Evolutionary conservation across 2,797 vertebrate species (phyloP).

Genomic region (Numenius phaeopus): DNA sequence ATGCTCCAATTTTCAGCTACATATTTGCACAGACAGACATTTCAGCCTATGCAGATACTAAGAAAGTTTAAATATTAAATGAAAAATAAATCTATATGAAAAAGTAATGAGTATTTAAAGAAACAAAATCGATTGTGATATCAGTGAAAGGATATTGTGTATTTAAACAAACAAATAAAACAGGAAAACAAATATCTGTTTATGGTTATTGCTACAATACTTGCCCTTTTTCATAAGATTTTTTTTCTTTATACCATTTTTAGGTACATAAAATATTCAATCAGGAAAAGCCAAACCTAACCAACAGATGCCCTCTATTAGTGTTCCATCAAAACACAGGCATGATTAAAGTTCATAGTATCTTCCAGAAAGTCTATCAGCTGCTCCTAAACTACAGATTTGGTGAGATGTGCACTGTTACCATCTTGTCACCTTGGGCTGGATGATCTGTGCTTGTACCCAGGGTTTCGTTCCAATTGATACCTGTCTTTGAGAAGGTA

Average conservation of each 20-base stretch:
- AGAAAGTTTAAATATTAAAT: not conserved
- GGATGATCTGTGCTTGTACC: not conserved
- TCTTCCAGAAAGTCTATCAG: not conserved
- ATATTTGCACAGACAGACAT: not conserved
- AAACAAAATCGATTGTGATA: not conserved
- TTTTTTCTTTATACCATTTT: not conserved
- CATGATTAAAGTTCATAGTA: not conserved
- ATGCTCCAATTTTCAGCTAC: not conserved
- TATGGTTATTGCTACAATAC: not conserved
- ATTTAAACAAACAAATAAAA: not conserved
- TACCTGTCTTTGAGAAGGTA: not conserved
- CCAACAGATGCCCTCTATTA: not conserved
- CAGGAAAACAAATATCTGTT: not conserved
- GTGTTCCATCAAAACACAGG: not conserved
- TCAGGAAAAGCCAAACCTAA: not conserved
- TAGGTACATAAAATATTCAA: not conserved
- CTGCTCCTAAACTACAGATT: not conserved
- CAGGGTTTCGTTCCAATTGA: not conserved
- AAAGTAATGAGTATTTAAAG: not conserved
- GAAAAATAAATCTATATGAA: not conserved
- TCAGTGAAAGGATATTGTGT: fast-evolving
- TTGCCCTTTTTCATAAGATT: not conserved
- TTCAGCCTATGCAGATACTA: not conserved
- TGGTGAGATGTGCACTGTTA: not conserved
- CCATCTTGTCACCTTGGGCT: not conserved